Percentiles rank a stretch among this genome's conserved stretches.
Evolutionary conservation across 2,113 vertebrate genomes (phyloP).

Genomic region (Tragelaphus strepsiceros): DNA sequence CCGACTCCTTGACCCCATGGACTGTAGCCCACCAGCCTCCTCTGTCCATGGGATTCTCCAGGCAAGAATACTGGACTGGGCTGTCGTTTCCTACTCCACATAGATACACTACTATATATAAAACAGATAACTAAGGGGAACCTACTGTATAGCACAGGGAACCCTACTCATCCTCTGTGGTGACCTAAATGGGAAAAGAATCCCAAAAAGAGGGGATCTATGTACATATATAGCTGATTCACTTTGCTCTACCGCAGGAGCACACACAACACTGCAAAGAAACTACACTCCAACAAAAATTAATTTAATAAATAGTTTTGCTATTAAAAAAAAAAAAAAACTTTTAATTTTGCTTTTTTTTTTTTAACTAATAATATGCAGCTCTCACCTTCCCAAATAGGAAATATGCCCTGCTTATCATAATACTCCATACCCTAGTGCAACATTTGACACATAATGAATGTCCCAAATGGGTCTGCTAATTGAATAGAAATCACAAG

Average conservation of each 20-base stretch:
- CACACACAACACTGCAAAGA: neutral
- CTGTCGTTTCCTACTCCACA: neutral
- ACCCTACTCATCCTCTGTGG: neutral
- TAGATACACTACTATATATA: neutral
- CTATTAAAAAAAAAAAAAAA: neutral
- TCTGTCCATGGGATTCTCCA: neutral
- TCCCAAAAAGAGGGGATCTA: neutral
- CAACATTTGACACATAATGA: neutral
- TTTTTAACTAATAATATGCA: neutral
- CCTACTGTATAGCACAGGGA: neutral
- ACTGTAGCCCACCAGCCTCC: neutral
- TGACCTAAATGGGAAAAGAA: neutral
- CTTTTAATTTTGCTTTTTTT: neutral
- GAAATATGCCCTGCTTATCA: neutral
- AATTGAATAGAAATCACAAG: neutral
- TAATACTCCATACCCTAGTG: neutral
- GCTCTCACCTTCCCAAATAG: neutral
- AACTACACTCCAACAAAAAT: neutral
- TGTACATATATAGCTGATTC: neutral
- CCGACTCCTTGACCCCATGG: neutral
- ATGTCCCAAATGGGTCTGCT: neutral
- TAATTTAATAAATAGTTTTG: neutral
- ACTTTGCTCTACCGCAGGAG: neutral
- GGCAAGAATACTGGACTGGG: neutral
- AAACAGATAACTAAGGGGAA: neutral